These are phyloP conservation scores for Tetramorium simillimum DNA, from an alignment of 1,140 invertebrate genomes.

Conservation along the genomic window DNA sequence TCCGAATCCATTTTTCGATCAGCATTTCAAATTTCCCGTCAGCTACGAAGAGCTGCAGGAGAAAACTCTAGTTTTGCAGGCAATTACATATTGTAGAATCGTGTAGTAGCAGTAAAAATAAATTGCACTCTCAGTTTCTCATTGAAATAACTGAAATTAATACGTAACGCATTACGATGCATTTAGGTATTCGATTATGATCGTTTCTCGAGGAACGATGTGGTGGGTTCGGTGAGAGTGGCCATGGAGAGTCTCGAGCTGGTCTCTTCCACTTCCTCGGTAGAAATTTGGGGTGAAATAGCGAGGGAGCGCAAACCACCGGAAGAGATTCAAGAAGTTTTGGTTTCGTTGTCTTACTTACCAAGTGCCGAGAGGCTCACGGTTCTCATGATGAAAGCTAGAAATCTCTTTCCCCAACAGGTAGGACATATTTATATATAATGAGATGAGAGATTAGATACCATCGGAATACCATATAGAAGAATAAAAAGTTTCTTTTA, in stretches of 20 bases:
- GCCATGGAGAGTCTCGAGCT: slow-evolving; percentile 89
- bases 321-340: slow-evolving; percentile 92
- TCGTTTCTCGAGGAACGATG: slow-evolving; percentile 92
- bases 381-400: slow-evolving; percentile 93
- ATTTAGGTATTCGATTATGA: slow-evolving; percentile 89
- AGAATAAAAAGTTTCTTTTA: neutral
- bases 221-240: slow-evolving; percentile 91
- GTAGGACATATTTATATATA: slow-evolving; percentile 71
- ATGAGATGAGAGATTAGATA: neutral
- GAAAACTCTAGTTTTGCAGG: slow-evolving; percentile 90
- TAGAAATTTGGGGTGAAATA: slow-evolving; percentile 93
- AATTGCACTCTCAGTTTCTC: neutral
- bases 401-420: slow-evolving; percentile 91
- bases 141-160: neutral
- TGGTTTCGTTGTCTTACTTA: slow-evolving; percentile 93
- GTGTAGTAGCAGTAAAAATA: neutral
- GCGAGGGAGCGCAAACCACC: slow-evolving; percentile 91
- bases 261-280: slow-evolving; percentile 87
- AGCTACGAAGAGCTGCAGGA: slow-evolving; percentile 92
- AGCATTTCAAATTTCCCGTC: slow-evolving; percentile 94
- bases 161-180: neutral
- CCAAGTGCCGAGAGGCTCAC: slow-evolving; percentile 94
- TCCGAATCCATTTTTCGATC: slow-evolving; percentile 92
- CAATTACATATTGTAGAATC: slow-evolving; percentile 64
- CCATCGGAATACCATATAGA: no score